Conservation (phyloP, 2,888 invertebrate species). For the Cremastinae sp. region DNA sequence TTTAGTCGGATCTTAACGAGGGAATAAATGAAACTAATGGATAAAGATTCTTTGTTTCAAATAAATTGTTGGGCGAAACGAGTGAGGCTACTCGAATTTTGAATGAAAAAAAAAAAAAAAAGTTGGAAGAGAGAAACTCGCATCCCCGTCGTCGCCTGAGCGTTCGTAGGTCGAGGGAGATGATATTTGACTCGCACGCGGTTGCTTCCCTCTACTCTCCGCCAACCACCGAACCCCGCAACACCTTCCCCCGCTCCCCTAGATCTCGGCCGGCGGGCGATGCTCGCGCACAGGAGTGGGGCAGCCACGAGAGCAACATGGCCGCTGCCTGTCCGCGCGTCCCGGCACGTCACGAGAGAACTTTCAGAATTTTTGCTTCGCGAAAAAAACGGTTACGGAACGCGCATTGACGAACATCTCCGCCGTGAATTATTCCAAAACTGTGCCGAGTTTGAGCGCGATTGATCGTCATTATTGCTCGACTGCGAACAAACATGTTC, state of each 20-base stretch:
- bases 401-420: no score
- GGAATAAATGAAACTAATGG: no score
- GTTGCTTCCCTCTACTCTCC: conserved; percentile 7
- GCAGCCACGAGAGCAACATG: conserved; percentile 54
- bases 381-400: conserved; percentile 11
- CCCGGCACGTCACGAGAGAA: conserved; percentile 48
- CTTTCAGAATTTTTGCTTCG: conserved; percentile 48
- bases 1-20: no score
- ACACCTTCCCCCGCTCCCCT: conserved; percentile 17
- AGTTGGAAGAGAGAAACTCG: background rate
- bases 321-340: conserved; percentile 50
- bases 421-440: no score
- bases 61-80: no score
- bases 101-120: no score
- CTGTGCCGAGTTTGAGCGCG: no score
- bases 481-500: conserved; percentile 5
- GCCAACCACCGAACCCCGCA: background rate
- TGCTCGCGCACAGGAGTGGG: conserved; percentile 47
- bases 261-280: background rate
- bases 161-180: no score
- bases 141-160: background rate
- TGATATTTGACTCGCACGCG: background rate
- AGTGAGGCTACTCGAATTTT: no score
- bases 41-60: no score
- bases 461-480: background rate